Percentiles rank a stretch among this genome's conserved stretches.
Conservation (phyloP, 2,888 invertebrate genomes). For the Bimastos eiseni region DNA sequence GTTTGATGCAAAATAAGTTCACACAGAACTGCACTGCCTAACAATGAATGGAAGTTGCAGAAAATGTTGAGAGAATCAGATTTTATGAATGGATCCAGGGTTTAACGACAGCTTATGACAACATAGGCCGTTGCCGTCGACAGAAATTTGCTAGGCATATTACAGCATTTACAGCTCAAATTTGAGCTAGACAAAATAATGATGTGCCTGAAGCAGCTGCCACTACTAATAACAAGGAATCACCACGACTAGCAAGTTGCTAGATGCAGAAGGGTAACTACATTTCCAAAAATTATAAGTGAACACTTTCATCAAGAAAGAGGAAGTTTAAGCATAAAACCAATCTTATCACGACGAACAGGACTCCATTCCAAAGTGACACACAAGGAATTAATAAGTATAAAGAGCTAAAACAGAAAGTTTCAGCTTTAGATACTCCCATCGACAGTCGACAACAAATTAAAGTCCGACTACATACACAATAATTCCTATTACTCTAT, state of each 20-base stretch:
- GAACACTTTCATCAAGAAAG: too few relatives aligned
- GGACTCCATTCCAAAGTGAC: background rate
- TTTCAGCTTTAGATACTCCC: background rate
- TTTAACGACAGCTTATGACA: too few relatives aligned
- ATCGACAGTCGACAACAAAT: background rate
- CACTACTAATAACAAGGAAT: background rate
- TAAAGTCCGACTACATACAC: background rate
- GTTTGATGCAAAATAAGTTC: too few relatives aligned
- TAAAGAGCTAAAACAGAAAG: background rate
- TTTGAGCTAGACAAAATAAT: background rate
- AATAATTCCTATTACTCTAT: background rate
- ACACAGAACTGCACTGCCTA: too few relatives aligned
- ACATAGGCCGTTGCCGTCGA: too few relatives aligned
- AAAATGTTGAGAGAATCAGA: background rate
- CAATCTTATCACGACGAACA: background rate
- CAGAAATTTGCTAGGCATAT: too few relatives aligned
- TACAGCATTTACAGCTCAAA: too few relatives aligned
- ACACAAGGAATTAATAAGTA: background rate
- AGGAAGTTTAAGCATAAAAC: background rate
- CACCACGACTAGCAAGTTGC: background rate
- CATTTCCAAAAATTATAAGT: background rate
- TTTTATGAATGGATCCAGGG: too few relatives aligned
- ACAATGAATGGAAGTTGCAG: too few relatives aligned
- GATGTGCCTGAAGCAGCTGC: background rate
- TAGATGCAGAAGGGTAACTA: background rate